phyloP scores from a whole-genome alignment of 1,140 invertebrate species.

The Acromyrmex echinatior region DNA sequence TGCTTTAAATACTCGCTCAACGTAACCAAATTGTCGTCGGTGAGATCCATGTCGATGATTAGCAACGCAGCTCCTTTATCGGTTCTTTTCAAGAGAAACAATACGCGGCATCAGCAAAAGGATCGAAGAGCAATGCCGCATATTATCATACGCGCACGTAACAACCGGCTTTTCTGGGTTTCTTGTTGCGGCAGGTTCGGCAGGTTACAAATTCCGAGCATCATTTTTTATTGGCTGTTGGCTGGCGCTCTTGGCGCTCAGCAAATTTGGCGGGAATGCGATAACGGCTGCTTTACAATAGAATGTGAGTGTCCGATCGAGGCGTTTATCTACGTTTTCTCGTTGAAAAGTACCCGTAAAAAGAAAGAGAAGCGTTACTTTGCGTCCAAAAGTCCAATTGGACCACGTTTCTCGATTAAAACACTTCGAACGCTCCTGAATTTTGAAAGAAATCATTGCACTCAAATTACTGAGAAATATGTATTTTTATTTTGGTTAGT shows the following conservation, averaged over 20 bases:
- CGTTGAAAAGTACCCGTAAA: too few species aligned
- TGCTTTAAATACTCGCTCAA: conserved; percentile 94
- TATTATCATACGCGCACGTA: background rate
- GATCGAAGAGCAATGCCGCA: conserved; percentile 16
- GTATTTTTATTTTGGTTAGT: background rate
- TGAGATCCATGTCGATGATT: conserved; percentile 91
- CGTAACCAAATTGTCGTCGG: conserved; percentile 92
- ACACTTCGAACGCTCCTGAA: background rate
- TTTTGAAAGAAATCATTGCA: background rate
- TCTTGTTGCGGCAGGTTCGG: conserved; percentile 33
- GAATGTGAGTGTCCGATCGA: background rate
- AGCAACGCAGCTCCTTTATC: background rate
- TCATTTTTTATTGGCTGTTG: conserved; percentile 26
- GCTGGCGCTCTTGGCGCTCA: conserved; percentile 5
- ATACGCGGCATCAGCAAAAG: background rate
- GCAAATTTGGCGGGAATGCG: conserved; percentile 29
- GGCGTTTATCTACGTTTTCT: background rate
- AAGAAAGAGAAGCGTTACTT: too few species aligned
- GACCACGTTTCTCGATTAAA: background rate
- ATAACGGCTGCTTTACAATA: background rate
- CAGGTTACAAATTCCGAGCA: conserved; percentile 48
- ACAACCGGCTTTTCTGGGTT: conserved; percentile 65
- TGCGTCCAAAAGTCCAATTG: background rate
- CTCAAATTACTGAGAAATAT: background rate
- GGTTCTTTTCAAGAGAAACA: background rate